Evolutionary conservation across 2,113 vertebrate species (phyloP).

Genomic region (Morphnarchus princeps): DNA sequence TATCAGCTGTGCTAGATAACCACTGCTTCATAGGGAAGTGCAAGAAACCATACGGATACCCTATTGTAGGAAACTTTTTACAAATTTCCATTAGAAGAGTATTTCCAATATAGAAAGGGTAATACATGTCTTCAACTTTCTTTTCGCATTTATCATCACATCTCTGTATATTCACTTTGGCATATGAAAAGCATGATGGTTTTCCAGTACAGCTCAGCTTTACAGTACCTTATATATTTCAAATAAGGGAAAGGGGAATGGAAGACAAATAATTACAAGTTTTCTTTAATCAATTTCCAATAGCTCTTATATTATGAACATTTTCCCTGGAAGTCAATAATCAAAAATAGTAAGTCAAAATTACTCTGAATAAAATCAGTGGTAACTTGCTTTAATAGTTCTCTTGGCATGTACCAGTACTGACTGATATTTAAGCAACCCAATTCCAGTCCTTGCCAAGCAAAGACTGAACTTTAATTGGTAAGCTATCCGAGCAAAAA

Average conservation of each 20-base stretch:
- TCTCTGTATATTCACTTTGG: not conserved
- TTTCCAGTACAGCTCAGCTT: not conserved
- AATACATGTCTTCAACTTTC: not conserved
- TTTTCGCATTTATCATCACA: not conserved
- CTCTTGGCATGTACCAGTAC: not conserved
- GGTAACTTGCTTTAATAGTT: not conserved
- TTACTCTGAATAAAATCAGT: not conserved
- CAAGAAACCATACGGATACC: not conserved
- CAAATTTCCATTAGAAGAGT: not conserved
- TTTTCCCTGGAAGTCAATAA: not conserved
- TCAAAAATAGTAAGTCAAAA: not conserved
- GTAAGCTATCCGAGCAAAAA: not conserved
- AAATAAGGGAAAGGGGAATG: not conserved
- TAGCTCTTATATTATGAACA: not conserved
- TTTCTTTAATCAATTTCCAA: not conserved
- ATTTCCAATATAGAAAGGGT: not conserved
- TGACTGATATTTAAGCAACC: not conserved
- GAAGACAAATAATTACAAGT: not conserved
- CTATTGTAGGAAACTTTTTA: not conserved
- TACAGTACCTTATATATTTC: not conserved
- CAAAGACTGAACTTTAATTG: not conserved
- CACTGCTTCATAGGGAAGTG: not conserved
- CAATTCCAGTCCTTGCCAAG: not conserved
- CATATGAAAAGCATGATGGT: not conserved
- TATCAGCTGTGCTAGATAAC: not conserved